These are phyloP conservation scores for Toxotes lorentzi DNA, from an alignment of 2,797 vertebrate species.

Conservation along the genomic window DNA sequence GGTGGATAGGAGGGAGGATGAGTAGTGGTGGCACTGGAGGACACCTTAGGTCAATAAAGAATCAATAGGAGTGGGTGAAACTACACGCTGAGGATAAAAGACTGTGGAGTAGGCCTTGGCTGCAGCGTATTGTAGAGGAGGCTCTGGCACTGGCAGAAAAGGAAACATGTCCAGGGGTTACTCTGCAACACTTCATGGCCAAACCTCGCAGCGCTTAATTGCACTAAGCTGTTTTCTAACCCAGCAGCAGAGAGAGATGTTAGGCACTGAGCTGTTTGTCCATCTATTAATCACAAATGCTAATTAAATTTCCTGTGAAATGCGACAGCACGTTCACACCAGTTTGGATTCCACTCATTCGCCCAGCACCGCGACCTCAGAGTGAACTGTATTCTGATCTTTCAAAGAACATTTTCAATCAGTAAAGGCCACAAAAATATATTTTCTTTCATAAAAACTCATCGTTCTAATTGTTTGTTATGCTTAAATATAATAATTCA, in stretches of 20 bases:
- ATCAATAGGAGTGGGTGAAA: constrained; percentile 96
- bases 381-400: constrained; percentile 7
- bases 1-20: constrained; percentile 70
- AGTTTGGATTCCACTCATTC: constrained; percentile 18
- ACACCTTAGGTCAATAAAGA: constrained; percentile 97
- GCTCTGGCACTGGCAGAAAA: constrained; percentile 83
- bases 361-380: neutral
- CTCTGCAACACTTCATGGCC: constrained; percentile 71
- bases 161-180: constrained; percentile 78
- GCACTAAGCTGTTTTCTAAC: constrained; percentile 54
- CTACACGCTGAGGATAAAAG: constrained; percentile 93
- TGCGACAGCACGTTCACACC: constrained; percentile 13
- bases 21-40: constrained; percentile 89
- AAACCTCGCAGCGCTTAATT: constrained; percentile 67
- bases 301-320: constrained; percentile 50
- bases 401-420: constrained; percentile 2
- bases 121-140: constrained; percentile 85
- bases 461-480: constrained; percentile 54
- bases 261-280: constrained; percentile 29
- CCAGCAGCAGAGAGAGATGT: constrained; percentile 15
- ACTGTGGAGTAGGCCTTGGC: constrained; percentile 88
- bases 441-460: constrained; percentile 1
- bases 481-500: constrained; percentile 35
- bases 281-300: constrained; percentile 57
- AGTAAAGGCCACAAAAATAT: neutral